A percentile compares a stretch with the other conserved stretches of the same genome.
Conservation (phyloP, 2,888 invertebrate species). For the Mystacides longicornis region DNA sequence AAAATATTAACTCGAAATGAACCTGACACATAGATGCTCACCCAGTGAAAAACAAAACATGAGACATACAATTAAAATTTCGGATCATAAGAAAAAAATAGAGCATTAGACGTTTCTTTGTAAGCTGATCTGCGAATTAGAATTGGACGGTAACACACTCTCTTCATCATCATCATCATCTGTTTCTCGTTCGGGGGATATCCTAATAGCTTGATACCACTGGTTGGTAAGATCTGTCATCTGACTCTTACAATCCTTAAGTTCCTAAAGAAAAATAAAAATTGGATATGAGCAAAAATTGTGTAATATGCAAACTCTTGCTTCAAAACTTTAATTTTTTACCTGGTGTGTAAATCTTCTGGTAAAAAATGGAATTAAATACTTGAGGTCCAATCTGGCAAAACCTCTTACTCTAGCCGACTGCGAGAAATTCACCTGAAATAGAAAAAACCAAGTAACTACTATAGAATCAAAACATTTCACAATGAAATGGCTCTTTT, state of each 20-base stretch:
- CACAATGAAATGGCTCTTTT: no score
- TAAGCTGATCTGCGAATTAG: slow-evolving; percentile 37
- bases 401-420: slow-evolving; percentile 74
- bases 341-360: slow-evolving; percentile 91
- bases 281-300: neutral
- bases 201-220: slow-evolving; percentile 94
- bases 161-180: slow-evolving; percentile 52
- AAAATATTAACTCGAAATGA: no score
- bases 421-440: slow-evolving; percentile 63
- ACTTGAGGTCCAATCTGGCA: slow-evolving; percentile 85
- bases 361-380: slow-evolving; percentile 94
- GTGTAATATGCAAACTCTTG: neutral
- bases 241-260: slow-evolving; percentile 92
- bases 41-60: no score
- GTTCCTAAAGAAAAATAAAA: slow-evolving; percentile 58
- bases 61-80: no score
- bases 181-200: slow-evolving; percentile 79
- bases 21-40: no score
- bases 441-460: no score
- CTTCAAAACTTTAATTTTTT: slow-evolving; percentile 17
- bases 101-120: slow-evolving; percentile 21
- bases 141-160: slow-evolving; percentile 38
- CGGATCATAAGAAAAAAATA: slow-evolving; percentile 1
- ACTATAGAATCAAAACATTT: no score
- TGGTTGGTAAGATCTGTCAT: slow-evolving; percentile 95